Evolutionary conservation across 2,797 vertebrate species (phyloP), one percentile per base, ranked within the genome.

Genomic region (Corythornis leucogaster): DNA sequence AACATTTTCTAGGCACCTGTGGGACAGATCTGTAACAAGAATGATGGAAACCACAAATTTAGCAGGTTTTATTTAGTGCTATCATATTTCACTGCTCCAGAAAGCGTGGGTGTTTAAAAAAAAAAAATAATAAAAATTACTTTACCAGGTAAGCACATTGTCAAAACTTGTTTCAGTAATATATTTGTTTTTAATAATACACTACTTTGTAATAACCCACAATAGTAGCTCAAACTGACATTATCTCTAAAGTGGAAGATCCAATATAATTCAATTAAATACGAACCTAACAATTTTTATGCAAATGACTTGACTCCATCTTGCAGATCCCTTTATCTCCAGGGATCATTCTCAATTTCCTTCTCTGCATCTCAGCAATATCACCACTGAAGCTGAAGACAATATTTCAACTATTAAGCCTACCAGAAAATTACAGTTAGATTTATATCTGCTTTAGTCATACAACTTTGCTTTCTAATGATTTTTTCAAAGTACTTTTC

Each of bases 361-460:
- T 93, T 82, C 93, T 77, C 87, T 84, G 83, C 92, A 77, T 92
- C 92, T 92, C 82, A 80, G 63, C 92, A 93, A 88, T 93, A 90
- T 86, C 71, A 81, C 53, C 61, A 61, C 80, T 90, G 83, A 91
- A 92, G 78, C 80, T 77, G 61, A 90, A 94, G 90, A 85, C 46
- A 87, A 17, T 91, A 96, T 92, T 96, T 94, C 94, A 94, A 82
- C 53, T 77, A 61, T 68, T 81, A 93, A 92, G 75, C 85, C 87
- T 93, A 90, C 83, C 91, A 88, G 89, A 95, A 96, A 94, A 96
- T 94, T 88, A 68, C 31, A 91, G 45, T 90, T 95, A 82, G 85
- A 93, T 94, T 93, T 94, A 80, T 92, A 80, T 75, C 76, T 67
- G 51, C 6, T 90, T 92, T 80, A 92, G 67, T 92, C 77, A 90